Conservation (phyloP, 1,140 invertebrate species). For the Ceratitis capitata region DNA sequence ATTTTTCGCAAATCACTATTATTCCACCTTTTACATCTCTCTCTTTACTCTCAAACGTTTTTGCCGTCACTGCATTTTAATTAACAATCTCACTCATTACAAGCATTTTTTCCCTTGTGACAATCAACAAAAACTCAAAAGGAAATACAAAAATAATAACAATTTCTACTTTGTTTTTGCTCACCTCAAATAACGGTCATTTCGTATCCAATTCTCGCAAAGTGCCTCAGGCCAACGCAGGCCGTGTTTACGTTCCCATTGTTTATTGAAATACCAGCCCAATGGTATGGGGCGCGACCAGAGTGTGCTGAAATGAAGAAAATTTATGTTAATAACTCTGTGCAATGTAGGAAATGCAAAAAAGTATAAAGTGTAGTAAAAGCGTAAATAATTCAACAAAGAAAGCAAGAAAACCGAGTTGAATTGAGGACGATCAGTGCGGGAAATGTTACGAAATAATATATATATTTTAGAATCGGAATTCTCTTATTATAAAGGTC, state of each 20-base stretch:
- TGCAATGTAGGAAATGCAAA: neutral
- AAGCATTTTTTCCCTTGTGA: neutral
- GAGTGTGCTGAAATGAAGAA: slow-evolving; percentile 70
- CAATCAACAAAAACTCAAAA: neutral
- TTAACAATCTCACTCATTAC: neutral
- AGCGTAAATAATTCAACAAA: neutral
- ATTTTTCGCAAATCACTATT: neutral
- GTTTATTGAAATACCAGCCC: slow-evolving; percentile 89
- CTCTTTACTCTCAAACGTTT: neutral
- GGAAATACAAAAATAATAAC: neutral
- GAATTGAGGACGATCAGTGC: too few species aligned
- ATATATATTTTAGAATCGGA: too few species aligned
- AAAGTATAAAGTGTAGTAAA: neutral
- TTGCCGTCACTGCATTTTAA: neutral
- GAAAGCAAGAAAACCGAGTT: too few species aligned
- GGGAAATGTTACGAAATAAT: too few species aligned
- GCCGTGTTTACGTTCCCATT: slow-evolving; percentile 84
- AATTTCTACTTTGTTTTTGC: slow-evolving; percentile 39
- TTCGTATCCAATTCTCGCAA: slow-evolving; percentile 89
- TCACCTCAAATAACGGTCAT: slow-evolving; percentile 78
- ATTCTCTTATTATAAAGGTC: too few species aligned
- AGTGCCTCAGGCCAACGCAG: slow-evolving; percentile 80
- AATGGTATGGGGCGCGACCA: slow-evolving; percentile 93
- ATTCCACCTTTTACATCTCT: neutral
- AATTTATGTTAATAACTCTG: neutral